phyloP scores from a whole-genome alignment of 2,113 vertebrate species.

The Gorsachius goisagi region DNA sequence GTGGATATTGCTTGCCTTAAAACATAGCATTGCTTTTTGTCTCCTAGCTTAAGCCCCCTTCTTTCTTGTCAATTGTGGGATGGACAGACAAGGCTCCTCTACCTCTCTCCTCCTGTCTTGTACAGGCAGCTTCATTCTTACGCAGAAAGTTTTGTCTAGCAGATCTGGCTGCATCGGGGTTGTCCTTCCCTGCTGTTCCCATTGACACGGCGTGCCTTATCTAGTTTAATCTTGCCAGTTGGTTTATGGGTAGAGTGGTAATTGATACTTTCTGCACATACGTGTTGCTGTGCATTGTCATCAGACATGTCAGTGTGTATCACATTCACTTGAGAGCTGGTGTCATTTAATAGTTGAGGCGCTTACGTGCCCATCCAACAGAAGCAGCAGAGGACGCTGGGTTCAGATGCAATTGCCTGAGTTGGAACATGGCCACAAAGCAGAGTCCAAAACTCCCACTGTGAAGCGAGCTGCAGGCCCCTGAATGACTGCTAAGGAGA shows the following conservation, averaged over 20 bases:
- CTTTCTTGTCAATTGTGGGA: neutral
- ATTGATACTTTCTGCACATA: neutral
- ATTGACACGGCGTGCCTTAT: neutral
- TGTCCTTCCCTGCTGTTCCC: neutral
- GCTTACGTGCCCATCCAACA: neutral
- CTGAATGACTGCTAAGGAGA: neutral
- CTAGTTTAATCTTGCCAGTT: neutral
- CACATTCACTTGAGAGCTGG: neutral
- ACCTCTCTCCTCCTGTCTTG: neutral
- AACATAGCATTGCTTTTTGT: neutral
- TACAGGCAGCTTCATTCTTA: neutral
- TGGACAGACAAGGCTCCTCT: neutral
- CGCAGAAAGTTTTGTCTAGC: neutral
- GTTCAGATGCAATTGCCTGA: neutral
- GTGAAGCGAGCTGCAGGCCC: neutral
- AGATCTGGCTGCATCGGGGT: rapidly evolving
- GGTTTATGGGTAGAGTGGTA: neutral
- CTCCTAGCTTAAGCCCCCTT: neutral
- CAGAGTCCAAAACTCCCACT: neutral
- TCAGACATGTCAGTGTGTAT: neutral
- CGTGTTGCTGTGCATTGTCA: neutral
- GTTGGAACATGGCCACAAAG: neutral
- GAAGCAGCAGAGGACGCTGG: neutral
- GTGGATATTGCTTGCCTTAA: neutral
- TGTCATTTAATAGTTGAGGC: neutral